phyloP scores from a whole-genome alignment of 2,888 invertebrate species.

The Anthoptus insignis region DNA sequence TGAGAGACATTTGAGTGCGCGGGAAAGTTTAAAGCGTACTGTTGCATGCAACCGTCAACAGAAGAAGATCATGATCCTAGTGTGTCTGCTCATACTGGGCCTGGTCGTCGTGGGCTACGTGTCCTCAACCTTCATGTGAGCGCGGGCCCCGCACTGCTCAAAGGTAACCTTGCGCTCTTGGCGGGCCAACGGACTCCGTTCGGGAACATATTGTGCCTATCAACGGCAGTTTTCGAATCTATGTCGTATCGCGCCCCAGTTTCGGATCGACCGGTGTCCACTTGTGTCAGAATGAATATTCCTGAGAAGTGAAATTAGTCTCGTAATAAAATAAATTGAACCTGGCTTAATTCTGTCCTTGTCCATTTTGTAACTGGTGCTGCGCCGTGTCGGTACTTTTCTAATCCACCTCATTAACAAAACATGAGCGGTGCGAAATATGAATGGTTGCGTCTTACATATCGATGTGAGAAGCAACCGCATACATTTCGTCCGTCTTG shows the following conservation, averaged over 20 bases:
- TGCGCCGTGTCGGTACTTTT: too few relatives aligned
- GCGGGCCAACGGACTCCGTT: conserved; percentile 55
- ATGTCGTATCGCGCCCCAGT: conserved; percentile 2
- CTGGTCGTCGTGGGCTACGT: conserved; percentile 92
- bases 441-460: too few relatives aligned
- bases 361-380: too few relatives aligned
- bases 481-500: too few relatives aligned
- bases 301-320: too few relatives aligned
- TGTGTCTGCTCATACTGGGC: conserved; percentile 95
- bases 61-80: conserved; percentile 97
- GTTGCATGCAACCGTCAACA: conserved; percentile 85
- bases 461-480: too few relatives aligned
- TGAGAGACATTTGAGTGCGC: conserved; percentile 53
- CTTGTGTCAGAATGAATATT: not conserved
- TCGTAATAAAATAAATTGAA: not conserved
- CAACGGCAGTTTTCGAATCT: conserved; percentile 14
- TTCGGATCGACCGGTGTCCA: not conserved
- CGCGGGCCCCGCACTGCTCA: conserved; percentile 67
- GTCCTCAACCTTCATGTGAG: conserved; percentile 88
- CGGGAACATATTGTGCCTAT: conserved; percentile 2
- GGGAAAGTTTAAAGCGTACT: conserved; percentile 77
- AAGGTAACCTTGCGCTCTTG: conserved; percentile 72
- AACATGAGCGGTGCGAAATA: too few relatives aligned
- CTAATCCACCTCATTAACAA: too few relatives aligned
- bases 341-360: too few relatives aligned